Evolutionary conservation across 2,888 invertebrate genomes (phyloP), one percentile per base, ranked within the genome.

Genomic region (Sphaerophoria taeniata): DNA sequence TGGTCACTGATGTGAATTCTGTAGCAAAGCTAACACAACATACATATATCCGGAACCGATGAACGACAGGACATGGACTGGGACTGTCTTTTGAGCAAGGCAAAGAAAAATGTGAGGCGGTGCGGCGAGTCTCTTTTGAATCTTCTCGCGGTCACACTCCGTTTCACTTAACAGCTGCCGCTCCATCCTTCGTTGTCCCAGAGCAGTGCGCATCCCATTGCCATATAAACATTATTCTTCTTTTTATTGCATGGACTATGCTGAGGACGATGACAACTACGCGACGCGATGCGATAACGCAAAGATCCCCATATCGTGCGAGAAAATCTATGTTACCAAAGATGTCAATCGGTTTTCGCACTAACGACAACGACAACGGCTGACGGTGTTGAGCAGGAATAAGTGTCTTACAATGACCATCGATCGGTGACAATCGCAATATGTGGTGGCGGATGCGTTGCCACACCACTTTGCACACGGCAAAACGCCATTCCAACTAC

Each of bases 251-350:
- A 65, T 43, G 61, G 3, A 43, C 1, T 24, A 24, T 24, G 24
- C 24, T 24, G 24, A 24, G 24, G 24, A n/a, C 9, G 36, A 51
- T 16, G 16, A 16, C 6, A 24, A 14, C n/a, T 16, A 60, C 24
- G 14, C 39, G 39, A 58, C 36, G 51, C 12, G 4, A 16, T 7
- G 51, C 7, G 4, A 16, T 16, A 7, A 51, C 51, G 11, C 6
- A 6, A 9, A 24, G 67, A 74, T 84, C 67, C 74, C 58, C 71
- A 75, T 73, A 79, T 79, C 83, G 74, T 79, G 79, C 79, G 79
- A 84, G 83, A 79, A 84, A 79, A 84, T 84, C 80, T 67, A 61
- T 84, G 71, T 84, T 79, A 67, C 71, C 55, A 53, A 53, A 60
- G 83, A 74, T 74, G 58, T 75, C 79, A 79, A 67, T 73, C 69